Base-by-base conservation (phyloP, 2,113 vertebrate species). In the Machaerirhynchus nigripectus region DNA sequence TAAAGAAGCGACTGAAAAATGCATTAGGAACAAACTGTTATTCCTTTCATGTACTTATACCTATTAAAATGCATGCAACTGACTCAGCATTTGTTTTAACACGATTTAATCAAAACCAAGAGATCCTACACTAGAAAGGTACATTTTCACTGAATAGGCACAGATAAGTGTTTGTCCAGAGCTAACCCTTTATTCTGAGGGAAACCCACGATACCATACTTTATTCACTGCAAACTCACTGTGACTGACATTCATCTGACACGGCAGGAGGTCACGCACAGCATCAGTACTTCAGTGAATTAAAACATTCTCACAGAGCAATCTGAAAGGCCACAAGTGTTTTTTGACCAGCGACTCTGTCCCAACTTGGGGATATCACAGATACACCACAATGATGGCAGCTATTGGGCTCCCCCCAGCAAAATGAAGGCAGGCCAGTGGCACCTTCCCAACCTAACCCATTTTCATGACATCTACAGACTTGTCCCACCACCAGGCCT, bases 351-450 rank as follows among this genome's bases (percentile, higher is more conserved):
- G 31, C 33, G 53, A 64, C 30, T 28, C 44, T 57, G 33, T 28
- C 50, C 50, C 2, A 2, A 16, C 26, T 0, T 1, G 42, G 77
- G 26, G 68, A 7, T 31, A 56, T 23, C 70, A 63, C 40, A 80
- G 24, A 76, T 7, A 64, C 1, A 3, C 30, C 23, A 11, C 0
- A 2, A 52, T 2, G 0, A 39, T 12, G 71, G 57, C 20, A 71
- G 44, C 35, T 59, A 28, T 2, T 21, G 49, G 35, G 26, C 16
- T 63, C 27, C 46, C 53, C 52, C 6, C 31, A 47, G 11, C 2
- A 46, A 81, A 89, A 70, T 1, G 1, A 71, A 65, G 55, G 55
- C 17, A 92, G 24, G 37, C 27, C 9, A 16, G 35, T 7, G 15
- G 6, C 39, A 56, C 39, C 61, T 46, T 87, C 63, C 46, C n/a